Conservation (phyloP, 2,113 vertebrate genomes). For the Nesogale talazaci region DNA sequence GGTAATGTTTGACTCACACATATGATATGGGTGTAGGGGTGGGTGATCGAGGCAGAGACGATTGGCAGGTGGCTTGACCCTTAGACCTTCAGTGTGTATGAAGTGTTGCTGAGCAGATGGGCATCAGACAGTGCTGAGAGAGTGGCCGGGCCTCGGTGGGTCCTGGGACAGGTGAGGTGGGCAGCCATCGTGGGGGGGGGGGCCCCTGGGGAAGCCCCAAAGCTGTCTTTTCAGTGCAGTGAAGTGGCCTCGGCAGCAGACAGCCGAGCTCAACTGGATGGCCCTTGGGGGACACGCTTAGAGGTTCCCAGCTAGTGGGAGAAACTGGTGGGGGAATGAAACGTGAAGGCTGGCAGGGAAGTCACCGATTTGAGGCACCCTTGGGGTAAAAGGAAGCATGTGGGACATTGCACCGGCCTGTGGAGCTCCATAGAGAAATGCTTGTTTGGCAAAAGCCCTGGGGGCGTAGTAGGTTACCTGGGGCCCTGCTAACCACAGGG, state of each 20-base stretch:
- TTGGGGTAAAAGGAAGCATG: too few relatives aligned
- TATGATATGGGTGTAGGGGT: too few relatives aligned
- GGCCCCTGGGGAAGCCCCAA: not conserved
- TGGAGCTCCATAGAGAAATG: not conserved
- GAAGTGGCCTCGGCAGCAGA: not conserved
- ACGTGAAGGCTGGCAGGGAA: not conserved
- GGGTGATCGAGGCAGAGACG: too few relatives aligned
- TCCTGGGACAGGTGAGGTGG: not conserved
- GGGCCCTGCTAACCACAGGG: too few relatives aligned
- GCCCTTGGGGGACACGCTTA: not conserved
- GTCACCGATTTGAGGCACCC: not conserved
- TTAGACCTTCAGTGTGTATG: not conserved
- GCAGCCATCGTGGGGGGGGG: not conserved
- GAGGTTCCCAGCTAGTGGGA: not conserved
- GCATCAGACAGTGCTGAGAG: not conserved
- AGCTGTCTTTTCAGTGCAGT: constrained; percentile 16
- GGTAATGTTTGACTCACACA: too few relatives aligned
- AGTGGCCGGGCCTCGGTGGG: too few relatives aligned
- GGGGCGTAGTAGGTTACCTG: too few relatives aligned
- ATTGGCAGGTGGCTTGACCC: too few relatives aligned
- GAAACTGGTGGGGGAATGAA: constrained; percentile 21
- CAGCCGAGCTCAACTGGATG: not conserved
- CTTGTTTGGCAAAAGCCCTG: too few relatives aligned
- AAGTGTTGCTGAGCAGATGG: not conserved
- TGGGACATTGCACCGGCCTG: not conserved